Conservation (phyloP, 2,888 invertebrate genomes). For the Lepeophtheirus nordmannii region DNA sequence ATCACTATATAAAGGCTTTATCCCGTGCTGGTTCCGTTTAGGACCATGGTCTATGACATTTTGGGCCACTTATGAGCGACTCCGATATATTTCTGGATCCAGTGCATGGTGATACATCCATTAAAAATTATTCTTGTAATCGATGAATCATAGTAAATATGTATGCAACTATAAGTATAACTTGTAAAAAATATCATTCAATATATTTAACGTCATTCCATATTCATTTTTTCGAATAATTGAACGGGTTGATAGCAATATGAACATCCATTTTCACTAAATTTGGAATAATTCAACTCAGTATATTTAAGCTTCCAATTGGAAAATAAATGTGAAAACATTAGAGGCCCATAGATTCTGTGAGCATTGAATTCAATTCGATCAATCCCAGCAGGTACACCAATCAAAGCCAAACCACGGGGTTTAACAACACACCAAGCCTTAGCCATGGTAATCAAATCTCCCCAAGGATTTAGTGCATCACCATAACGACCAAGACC, state of each 20-base stretch:
- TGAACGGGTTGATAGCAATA: constrained; percentile 20
- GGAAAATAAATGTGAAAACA: constrained; percentile 12
- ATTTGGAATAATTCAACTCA: neutral
- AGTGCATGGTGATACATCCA: no score
- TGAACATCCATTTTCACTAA: neutral
- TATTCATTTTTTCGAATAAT: neutral
- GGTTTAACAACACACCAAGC: constrained; percentile 13
- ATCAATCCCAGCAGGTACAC: constrained; percentile 15
- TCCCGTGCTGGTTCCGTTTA: no score
- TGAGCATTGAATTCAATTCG: neutral
- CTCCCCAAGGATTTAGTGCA: constrained; percentile 15
- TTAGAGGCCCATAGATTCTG: constrained; percentile 15
- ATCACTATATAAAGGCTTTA: no score
- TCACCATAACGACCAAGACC: constrained; percentile 19
- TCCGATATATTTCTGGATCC: no score
- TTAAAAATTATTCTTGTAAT: no score
- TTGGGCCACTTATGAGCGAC: no score
- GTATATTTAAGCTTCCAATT: constrained; percentile 15
- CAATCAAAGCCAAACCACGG: neutral
- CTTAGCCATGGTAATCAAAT: constrained; percentile 12
- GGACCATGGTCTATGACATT: no score
- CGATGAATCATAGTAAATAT: no score
- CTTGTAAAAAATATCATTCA: no score
- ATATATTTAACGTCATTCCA: no score
- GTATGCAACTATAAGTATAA: no score